phyloP scores from a whole-genome alignment of 1,140 invertebrate species.

The Drosophila athabasca region DNA sequence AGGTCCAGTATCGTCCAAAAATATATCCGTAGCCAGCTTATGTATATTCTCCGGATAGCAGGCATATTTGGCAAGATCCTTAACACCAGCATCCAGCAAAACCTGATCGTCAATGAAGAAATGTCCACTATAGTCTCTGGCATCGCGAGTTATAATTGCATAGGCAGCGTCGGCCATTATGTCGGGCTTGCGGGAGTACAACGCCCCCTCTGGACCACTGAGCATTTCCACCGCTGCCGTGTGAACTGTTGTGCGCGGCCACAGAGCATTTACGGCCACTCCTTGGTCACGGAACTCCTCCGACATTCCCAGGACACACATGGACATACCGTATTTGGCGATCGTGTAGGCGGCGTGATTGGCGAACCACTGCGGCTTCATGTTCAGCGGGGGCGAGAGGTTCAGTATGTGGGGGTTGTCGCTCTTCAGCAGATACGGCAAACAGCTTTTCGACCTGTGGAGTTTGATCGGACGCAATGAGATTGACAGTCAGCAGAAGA shows the following conservation, averaged over 20 bases:
- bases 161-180: constrained; percentile 98
- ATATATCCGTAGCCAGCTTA: constrained; percentile 94
- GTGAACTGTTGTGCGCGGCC: constrained; percentile 97
- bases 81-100: constrained; percentile 90
- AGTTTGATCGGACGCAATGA: constrained; percentile 84
- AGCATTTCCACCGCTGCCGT: constrained; percentile 99
- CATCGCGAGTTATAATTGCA: constrained; percentile 90
- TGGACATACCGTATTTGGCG: constrained; percentile 99
- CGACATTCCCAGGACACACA: constrained; percentile 98
- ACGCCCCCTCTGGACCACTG: constrained; percentile 93
- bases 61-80: constrained; percentile 93
- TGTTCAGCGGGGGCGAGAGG: constrained; percentile 96
- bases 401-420: constrained; percentile 98
- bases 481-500: background rate
- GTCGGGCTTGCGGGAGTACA: constrained; percentile 91
- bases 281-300: constrained; percentile 93
- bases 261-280: constrained; percentile 98
- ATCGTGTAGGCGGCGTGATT: constrained; percentile 98
- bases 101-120: constrained; percentile 98
- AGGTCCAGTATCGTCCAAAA: constrained; percentile 87
- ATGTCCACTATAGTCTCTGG: constrained; percentile 91
- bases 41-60: constrained; percentile 89
- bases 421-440: constrained; percentile 95
- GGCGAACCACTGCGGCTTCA: constrained; percentile 96
- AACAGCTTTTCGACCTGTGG: constrained; percentile 96